Conservation (phyloP, 2,113 vertebrate genomes). For the Laticauda colubrina region DNA sequence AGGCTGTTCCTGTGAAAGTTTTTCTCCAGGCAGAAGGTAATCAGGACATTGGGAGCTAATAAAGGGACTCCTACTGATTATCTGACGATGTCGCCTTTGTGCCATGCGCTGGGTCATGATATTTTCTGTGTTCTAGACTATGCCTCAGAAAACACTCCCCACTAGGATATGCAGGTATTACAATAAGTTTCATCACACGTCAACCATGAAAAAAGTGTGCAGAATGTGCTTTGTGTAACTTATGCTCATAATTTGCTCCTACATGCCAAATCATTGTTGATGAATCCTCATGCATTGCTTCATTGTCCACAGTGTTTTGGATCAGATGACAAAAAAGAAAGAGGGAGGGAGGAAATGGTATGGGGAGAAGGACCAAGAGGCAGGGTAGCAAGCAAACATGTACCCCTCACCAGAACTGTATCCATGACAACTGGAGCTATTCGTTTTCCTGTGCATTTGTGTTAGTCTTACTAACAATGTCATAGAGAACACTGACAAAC, state of each 20-base stretch:
- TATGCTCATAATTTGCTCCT: background rate
- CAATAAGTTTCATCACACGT: background rate
- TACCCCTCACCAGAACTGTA: constrained; percentile 57
- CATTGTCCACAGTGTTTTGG: constrained; percentile 16
- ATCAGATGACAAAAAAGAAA: background rate
- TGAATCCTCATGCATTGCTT: background rate
- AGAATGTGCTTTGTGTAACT: constrained; percentile 6
- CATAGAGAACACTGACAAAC: constrained; percentile 73
- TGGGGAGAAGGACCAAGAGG: constrained; percentile 57
- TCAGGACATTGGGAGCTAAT: too few relatives aligned
- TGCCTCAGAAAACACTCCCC: background rate
- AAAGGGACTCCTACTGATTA: too few relatives aligned
- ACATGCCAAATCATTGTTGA: constrained; percentile 32
- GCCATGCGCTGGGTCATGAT: too few relatives aligned
- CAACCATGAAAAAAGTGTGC: background rate
- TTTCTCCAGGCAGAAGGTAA: too few relatives aligned
- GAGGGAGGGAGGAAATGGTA: background rate
- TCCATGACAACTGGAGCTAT: constrained; percentile 72
- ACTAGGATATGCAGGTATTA: background rate
- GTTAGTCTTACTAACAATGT: constrained; percentile 71
- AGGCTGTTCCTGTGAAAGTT: too few relatives aligned
- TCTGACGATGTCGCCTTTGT: too few relatives aligned
- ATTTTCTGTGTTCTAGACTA: background rate
- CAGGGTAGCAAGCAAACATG: constrained; percentile 59
- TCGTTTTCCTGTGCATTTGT: constrained; percentile 68